A percentile compares a stretch with the other conserved stretches of the same genome.
These are phyloP conservation scores for Phymorhynchus buccinoides DNA, from an alignment of 1,140 invertebrate species.

Conservation along the genomic window DNA sequence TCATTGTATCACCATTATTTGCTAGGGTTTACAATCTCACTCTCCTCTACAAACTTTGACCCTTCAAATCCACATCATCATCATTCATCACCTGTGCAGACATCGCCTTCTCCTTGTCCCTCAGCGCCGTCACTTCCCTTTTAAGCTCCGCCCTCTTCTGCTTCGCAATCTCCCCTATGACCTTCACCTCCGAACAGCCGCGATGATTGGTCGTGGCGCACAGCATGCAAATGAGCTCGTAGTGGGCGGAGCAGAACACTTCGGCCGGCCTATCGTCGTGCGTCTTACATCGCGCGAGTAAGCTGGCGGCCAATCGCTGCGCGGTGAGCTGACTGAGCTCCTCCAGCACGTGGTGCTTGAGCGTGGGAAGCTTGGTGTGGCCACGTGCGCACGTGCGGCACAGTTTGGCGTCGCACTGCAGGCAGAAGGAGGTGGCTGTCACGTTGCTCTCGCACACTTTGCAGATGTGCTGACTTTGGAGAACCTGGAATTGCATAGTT, in stretches of 20 bases:
- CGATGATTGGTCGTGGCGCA: background rate
- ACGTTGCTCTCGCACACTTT: conserved; percentile 14
- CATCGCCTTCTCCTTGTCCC: background rate
- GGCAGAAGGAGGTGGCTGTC: conserved; percentile 10
- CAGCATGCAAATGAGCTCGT: conserved; percentile 1
- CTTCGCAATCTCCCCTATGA: background rate
- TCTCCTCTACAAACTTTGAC: too few relatives aligned
- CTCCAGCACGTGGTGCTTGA: background rate
- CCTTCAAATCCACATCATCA: too few relatives aligned
- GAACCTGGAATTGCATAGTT: too few relatives aligned
- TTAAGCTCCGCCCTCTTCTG: background rate
- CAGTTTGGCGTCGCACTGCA: conserved; percentile 2
- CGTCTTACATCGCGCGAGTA: background rate
- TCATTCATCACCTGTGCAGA: background rate
- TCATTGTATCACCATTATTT: too few relatives aligned
- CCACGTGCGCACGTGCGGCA: background rate
- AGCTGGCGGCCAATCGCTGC: background rate
- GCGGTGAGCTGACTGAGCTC: background rate
- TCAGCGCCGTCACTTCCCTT: background rate
- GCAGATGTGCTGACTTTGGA: background rate
- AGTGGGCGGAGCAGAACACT: background rate
- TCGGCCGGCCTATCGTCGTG: conserved; percentile 26
- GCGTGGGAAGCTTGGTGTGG: conserved; percentile 1
- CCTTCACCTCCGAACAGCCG: conserved; percentile 5
- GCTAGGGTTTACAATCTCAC: too few relatives aligned